phyloP scores from a whole-genome alignment of 2,797 vertebrate species.

The Hemitrygon akajei region DNA sequence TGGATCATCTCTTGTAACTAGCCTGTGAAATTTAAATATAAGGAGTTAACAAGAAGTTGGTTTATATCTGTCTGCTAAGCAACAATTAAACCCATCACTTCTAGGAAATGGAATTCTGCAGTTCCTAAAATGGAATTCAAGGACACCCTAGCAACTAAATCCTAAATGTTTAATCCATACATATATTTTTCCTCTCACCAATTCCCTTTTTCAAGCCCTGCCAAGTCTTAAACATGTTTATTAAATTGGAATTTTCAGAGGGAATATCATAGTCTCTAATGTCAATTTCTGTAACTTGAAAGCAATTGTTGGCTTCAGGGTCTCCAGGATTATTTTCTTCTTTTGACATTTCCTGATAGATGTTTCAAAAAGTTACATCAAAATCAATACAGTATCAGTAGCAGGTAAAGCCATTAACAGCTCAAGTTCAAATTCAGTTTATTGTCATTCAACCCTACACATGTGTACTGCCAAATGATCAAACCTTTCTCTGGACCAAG shows the following conservation, averaged over 20 bases:
- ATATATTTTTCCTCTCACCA: no score
- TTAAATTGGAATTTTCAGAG: neutral
- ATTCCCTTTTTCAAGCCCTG: neutral
- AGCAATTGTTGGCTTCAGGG: no score
- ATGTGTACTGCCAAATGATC: no score
- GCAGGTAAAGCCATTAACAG: neutral
- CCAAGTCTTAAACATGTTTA: neutral
- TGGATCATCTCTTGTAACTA: conserved; percentile 67
- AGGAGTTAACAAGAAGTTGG: neutral
- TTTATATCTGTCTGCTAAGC: no score
- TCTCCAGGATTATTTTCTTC: neutral
- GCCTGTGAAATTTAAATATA: conserved; percentile 48
- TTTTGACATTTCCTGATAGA: neutral
- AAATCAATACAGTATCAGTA: neutral
- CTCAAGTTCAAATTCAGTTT: no score
- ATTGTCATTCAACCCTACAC: no score
- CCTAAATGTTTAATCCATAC: no score
- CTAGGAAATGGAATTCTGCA: neutral
- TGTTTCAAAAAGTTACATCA: neutral
- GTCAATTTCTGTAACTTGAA: neutral
- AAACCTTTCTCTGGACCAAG: no score
- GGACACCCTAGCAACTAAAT: neutral
- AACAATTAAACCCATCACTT: neutral
- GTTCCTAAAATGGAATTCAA: neutral
- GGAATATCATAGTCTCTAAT: neutral